Base-by-base conservation (phyloP, 37 sponge, comb jelly and placozoan species). In the Hormiphora californensis region DNA sequence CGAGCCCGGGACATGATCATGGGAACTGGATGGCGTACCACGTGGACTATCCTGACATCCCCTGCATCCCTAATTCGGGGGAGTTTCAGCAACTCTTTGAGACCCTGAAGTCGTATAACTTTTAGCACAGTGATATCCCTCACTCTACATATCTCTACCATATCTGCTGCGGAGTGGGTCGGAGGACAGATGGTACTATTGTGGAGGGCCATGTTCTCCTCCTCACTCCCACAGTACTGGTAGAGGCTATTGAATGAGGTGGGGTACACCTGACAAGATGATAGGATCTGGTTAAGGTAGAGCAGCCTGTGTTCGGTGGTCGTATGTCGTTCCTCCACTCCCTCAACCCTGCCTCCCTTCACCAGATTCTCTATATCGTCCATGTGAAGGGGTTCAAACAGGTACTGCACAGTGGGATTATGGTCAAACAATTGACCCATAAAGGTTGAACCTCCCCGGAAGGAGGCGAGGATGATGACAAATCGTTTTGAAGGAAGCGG, bases 191-290 rank as follows among this genome's bases (percentile, higher is more conserved):
- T 12, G 17, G 30, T 57, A 25, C 30, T 19, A 57, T 57, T 57
- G 27, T 28, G 27, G 30, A 25, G n/a, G 3, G 61, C 61, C 5
- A 57, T 30, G 27, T 57, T 57, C 61, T 57, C 61, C 61, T 57
- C 61, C 61, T 57, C 61, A 57, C 61, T 57, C n/a, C 61, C 61
- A 57, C 61, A 57, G 21, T 12, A 57, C 61, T 57, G 30, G 61
- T 57, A 12, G 30, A 19, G n/a, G 30, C 27, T 30, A 4, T 25
- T 4, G 61, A 57, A 57, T 5, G 61, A 25, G 27, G 61, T 57
- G 3, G 17, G 7, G 22, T 19, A 15, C 3, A 57, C 61, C 5
- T 15, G n/a, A 57, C 61, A 57, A 15, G n/a, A 28, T 25, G n/a
- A 30, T 57, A 57, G 61, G 9, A 57, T 57, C 61, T 57, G 61